Base-by-base conservation (phyloP, 2,113 vertebrate species). In the Gobius niger region DNA sequence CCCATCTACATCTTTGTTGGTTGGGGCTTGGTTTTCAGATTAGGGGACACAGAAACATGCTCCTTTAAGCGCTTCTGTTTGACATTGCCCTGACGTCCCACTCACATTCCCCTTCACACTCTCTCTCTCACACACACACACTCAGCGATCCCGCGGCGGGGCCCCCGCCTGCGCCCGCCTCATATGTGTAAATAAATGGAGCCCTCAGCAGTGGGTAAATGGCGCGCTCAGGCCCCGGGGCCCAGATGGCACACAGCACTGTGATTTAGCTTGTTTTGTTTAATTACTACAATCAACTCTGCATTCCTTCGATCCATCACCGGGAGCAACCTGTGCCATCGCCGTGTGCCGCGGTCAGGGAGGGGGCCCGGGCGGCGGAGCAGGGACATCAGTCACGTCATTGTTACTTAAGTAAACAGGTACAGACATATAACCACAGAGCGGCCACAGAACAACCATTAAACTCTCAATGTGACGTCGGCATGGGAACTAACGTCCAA, bases 241-340 rank as follows among this genome's bases (percentile, higher is more conserved):
- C 93, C 94, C 96, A 98, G 96, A 98, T 98, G 96, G 96, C 93
- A 92, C 93, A 90, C 93, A 95, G 95, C 96, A 95, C 95, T 97
- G 97, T 96, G 95, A 95, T 96, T 96, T 95, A 97, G 95, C 96
- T 96, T 98, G 96, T 96, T 98, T 96, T 96, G 94, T 95, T 96
- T 97, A 98, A 98, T 98, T 96, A 97, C 95, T 95, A 97, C 96
- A 96, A 98, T 98, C 95, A 96, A 98, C 96, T 96, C 94, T 95
- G 93, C 94, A 96, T 96, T 96, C 95, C 95, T 93, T 93, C 95
- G 95, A 97, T 98, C 96, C 97, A 98, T 98, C 96, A 97, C 95
- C 95, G 24, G 24, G 3, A 96, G 92, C 95, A 96, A 96, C 95
- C 96, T 95, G 94, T 96, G 96, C 94, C 95, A 96, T 96, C 96